Evolutionary conservation across 1,140 invertebrate species (phyloP).

Genomic region (Drosophila nannoptera): DNA sequence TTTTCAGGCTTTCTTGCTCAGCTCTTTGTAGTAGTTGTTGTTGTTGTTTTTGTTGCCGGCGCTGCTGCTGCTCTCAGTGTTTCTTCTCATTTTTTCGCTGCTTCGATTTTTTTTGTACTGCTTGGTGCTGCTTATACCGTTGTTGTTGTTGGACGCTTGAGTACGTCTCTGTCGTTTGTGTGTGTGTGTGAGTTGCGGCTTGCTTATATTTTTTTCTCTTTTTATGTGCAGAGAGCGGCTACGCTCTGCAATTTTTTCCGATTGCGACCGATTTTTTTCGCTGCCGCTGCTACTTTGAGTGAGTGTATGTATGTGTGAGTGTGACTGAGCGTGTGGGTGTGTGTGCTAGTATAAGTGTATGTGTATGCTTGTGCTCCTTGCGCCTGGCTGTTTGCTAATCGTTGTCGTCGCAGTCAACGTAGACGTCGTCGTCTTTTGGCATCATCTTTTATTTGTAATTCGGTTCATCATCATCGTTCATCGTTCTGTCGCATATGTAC

Average conservation of each 20-base stretch:
- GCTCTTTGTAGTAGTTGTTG: conserved; percentile 50
- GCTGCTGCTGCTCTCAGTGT: conserved; percentile 67
- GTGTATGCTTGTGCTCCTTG: conserved; percentile 67
- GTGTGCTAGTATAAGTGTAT: conserved; percentile 11
- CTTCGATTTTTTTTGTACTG: conserved; percentile 42
- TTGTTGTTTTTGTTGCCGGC: conserved; percentile 52
- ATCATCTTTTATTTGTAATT: conserved; percentile 79
- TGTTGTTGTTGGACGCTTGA: conserved; percentile 62
- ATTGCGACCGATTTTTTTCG: conserved; percentile 76
- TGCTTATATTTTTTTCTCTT: conserved; percentile 73
- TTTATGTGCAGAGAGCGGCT: conserved; percentile 74
- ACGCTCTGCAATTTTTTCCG: conserved; percentile 76
- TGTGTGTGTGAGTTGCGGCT: conserved; percentile 57
- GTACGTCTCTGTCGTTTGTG: conserved; percentile 66
- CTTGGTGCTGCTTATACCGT: conserved; percentile 47
- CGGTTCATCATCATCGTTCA: conserved; percentile 79
- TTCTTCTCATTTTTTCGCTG: conserved; percentile 74
- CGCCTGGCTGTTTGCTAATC: conserved; percentile 70
- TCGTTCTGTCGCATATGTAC: conserved; percentile 69
- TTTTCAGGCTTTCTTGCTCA: conserved; percentile 69
- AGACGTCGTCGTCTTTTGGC: conserved; percentile 73
- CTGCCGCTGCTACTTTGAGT: conserved; percentile 44
- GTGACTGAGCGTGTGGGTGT: conserved; percentile 43
- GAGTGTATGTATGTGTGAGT: conserved; percentile 29
- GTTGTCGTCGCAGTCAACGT: conserved; percentile 69